Base-by-base conservation (phyloP, 1,140 invertebrate species). In the Anoplophora glabripennis region DNA sequence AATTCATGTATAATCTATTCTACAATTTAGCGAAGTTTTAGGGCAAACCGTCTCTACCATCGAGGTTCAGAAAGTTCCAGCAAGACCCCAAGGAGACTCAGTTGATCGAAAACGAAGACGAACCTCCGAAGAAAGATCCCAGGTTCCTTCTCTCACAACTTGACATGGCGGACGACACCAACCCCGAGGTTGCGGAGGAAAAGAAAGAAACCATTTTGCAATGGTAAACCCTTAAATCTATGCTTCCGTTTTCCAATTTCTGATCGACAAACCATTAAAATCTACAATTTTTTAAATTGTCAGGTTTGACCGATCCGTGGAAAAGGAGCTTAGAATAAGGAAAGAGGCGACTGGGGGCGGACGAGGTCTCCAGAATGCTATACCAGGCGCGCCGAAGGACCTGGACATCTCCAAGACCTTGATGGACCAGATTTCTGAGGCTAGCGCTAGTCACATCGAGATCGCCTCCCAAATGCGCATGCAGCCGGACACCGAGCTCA, bases 281-380 rank as follows among this genome's bases (percentile, higher is more conserved):
- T 7, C 4, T 34, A 10, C 18, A 4, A 54, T 10, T 44, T 46
- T 38, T 45, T 34, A 4, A 10, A 45, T 1, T 14, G 58, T 5
- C 41, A 70, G 69, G 70, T 75, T 75, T 53, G 74, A 75, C 59
- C 54, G 66, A 44, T 64, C 63, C 12, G 67, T 71, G 7, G 72
- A 75, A 57, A 65, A 71, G 37, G 72, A 74, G 49, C 47, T 75
- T 9, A 57, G 68, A 36, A 68, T 69, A 54, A 64, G 66, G 12
- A 61, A 65, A 40, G 53, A 62, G 33, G 41, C 52, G 11, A 35
- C 14, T 14, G 4, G 46, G 10, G 52, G 48, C 18, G 40, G 57
- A 10, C 14, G 41, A 7, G 14, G 34, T 9, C 45, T 57, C 7
- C 44, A 48, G 8, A 56, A 63, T 10, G 53, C 44, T 10, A 35